Conservation (phyloP, 2,888 invertebrate genomes). For the Troglohyphantes excavatus region DNA sequence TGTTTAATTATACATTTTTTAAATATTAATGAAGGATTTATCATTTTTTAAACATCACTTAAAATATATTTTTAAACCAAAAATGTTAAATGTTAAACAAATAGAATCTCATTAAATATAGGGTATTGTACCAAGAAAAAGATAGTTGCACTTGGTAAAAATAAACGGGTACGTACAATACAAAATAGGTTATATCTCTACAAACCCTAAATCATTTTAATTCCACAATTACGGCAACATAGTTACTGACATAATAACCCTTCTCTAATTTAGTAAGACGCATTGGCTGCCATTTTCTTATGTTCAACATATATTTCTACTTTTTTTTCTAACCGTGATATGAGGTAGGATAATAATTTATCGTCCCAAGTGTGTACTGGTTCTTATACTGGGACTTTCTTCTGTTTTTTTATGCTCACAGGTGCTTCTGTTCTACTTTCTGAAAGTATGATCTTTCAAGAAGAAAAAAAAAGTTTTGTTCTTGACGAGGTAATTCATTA, state of each 20-base stretch:
- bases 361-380: constrained; percentile 58
- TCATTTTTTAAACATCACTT: no score
- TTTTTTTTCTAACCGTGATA: constrained; percentile 24
- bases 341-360: constrained; percentile 59
- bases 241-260: constrained; percentile 42
- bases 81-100: no score
- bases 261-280: constrained; percentile 54
- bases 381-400: constrained; percentile 28
- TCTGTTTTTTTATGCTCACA: constrained; percentile 49
- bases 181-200: constrained; percentile 8
- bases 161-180: no score
- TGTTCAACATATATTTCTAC: constrained; percentile 59
- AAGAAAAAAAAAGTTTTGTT: constrained; percentile 22
- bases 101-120: no score
- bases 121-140: no score
- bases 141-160: no score
- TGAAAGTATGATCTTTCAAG: constrained; percentile 40
- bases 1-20: no score
- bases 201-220: constrained; percentile 39
- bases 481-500: constrained; percentile 43
- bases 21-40: no score
- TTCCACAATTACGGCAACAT: constrained; percentile 38
- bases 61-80: no score
- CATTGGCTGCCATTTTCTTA: constrained; percentile 57
- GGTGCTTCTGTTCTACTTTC: constrained; percentile 55